Evolutionary conservation across 2,113 vertebrate species (phyloP).

Genomic region (Fulmarus glacialis): DNA sequence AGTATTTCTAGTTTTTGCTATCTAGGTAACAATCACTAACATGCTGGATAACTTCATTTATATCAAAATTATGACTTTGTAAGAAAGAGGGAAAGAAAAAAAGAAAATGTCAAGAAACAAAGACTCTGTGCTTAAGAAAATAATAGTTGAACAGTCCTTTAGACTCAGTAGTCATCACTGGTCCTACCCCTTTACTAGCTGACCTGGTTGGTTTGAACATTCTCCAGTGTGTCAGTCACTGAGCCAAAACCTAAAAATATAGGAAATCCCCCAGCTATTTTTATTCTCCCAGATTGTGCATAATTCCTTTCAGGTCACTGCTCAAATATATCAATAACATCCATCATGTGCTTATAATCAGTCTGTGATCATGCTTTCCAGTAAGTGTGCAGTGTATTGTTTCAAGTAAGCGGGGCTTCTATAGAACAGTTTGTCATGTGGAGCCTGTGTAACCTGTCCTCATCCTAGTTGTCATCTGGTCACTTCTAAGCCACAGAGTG

Average conservation of each 20-base stretch:
- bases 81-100: background rate
- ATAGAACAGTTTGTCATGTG: background rate
- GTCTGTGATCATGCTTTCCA: background rate
- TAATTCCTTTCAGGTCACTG: background rate
- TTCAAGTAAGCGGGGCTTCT: background rate
- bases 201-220: background rate
- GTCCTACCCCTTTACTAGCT: background rate
- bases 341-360: background rate
- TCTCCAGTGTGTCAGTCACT: background rate
- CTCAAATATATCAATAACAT: background rate
- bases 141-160: background rate
- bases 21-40: background rate
- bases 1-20: background rate
- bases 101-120: background rate
- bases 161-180: background rate
- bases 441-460: background rate
- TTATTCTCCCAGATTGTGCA: background rate
- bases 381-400: accelerated
- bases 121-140: background rate
- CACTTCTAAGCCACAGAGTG: background rate
- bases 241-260: background rate
- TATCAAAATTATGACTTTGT: background rate
- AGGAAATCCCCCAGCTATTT: background rate
- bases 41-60: background rate
- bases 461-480: background rate